Evolutionary conservation across 2,113 vertebrate species (phyloP), one percentile per base, ranked within the genome.

Genomic region (Crotalus helleri): DNA sequence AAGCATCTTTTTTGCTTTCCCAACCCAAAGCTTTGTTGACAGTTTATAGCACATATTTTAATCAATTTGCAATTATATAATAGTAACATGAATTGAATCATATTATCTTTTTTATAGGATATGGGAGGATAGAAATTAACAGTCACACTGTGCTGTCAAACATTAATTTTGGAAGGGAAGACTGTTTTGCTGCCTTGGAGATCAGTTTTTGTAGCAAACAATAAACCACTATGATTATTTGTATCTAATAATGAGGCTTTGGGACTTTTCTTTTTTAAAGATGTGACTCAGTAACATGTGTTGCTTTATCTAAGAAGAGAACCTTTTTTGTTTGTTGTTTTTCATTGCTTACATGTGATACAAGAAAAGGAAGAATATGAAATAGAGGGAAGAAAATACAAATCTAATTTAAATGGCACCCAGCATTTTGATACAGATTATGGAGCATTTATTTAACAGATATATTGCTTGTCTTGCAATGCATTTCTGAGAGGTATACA

Each of bases 101-200:
- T 90, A 87, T 39, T 8, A 39, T 10, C 90, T 46, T 91, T 92
- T 46, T 88, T 61, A 87, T 19, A 87, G 93, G 54, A 51, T 90
- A 51, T 93, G 89, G 87, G n/a, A 87, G 92, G 81, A 85, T 93
- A 93, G 86, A 55, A 92, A 94, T 61, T 90, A 93, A 90, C 95
- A 93, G 87, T 92, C 93, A 81, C 90, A 54, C 61, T 1, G 54
- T 93, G 54, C 94, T 89, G 91, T 88, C 92, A 93, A 51, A 90
- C 88, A 57, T 91, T 58, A 54, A 87, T 46, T 91, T 64, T 11
- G 0, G 91, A 81, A 91, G 93, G 86, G 0, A 0, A 89, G 11
- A 1, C 39, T 3, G 92, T 54, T 92, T 89, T 89, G 92, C 92
- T 93, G 89, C 90, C 91, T 0, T 15, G 0, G 90, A 90, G 46